Evolutionary conservation across 1,140 invertebrate genomes (phyloP).

Genomic region (Heliconius nattereri): DNA sequence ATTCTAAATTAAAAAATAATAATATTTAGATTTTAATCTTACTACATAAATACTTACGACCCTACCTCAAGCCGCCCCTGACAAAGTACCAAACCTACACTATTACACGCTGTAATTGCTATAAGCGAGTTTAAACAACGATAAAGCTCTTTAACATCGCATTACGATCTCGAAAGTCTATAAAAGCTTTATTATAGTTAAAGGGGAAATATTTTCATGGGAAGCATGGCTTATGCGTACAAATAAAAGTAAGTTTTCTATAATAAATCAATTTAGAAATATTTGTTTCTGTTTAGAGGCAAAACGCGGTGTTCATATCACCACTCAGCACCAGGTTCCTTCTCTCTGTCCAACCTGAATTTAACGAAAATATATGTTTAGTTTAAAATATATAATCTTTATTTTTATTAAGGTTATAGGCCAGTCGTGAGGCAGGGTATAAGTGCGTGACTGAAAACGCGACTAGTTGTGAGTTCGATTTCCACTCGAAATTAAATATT

Average conservation of each 20-base stretch:
- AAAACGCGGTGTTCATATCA: no score
- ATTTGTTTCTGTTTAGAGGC: background rate
- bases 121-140: slow-evolving; percentile 24
- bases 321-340: no score
- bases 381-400: no score
- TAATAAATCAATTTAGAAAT: background rate
- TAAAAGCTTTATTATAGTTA: slow-evolving; percentile 20
- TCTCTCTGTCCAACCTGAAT: no score
- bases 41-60: background rate
- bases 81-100: slow-evolving; percentile 35
- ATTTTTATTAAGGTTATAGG: no score
- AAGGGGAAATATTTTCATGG: slow-evolving; percentile 7
- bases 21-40: no score
- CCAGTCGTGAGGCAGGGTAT: no score
- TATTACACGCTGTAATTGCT: slow-evolving; percentile 26
- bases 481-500: no score
- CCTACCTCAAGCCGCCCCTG: background rate
- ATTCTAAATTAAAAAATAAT: no score
- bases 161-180: background rate
- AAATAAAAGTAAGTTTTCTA: background rate
- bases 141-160: slow-evolving; percentile 18
- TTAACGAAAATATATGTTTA: no score
- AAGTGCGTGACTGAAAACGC: no score
- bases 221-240: background rate
- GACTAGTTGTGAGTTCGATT: no score